Evolutionary conservation across 1,140 invertebrate genomes (phyloP).

Genomic region (Calephelis virginiensis): DNA sequence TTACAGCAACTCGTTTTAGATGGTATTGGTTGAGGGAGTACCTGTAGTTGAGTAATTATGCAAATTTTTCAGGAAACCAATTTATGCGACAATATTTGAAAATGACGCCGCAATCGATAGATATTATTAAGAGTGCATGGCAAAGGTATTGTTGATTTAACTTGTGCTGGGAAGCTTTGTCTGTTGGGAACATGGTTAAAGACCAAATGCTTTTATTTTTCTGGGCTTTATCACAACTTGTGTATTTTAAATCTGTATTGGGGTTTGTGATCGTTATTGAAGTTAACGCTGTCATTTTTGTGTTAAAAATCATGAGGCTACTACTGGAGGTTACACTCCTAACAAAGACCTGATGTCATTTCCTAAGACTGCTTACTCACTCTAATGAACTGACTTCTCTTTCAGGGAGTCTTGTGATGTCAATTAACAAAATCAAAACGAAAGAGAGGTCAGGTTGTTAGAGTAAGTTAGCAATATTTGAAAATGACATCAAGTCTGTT

Average conservation of each 20-base stretch:
- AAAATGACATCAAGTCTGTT: too few relatives aligned
- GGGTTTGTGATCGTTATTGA: neutral
- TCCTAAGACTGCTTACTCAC: too few relatives aligned
- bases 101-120: conserved; percentile 41
- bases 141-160: conserved; percentile 44
- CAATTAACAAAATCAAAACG: too few relatives aligned
- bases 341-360: too few relatives aligned
- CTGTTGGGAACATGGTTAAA: conserved; percentile 22
- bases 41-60: neutral
- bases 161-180: conserved; percentile 38
- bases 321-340: too few relatives aligned
- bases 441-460: too few relatives aligned
- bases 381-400: too few relatives aligned
- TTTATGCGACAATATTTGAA: conserved; percentile 57
- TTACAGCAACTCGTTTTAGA: too few relatives aligned
- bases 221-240: neutral
- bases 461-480: too few relatives aligned
- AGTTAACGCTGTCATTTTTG: too few relatives aligned
- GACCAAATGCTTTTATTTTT: neutral
- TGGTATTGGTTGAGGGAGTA: neutral
- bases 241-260: conserved; percentile 15
- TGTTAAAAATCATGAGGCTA: too few relatives aligned
- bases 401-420: too few relatives aligned
- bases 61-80: conserved; percentile 46
- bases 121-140: conserved; percentile 35